Conservation (phyloP, 2,113 vertebrate species). For the Fregata magnificens region DNA sequence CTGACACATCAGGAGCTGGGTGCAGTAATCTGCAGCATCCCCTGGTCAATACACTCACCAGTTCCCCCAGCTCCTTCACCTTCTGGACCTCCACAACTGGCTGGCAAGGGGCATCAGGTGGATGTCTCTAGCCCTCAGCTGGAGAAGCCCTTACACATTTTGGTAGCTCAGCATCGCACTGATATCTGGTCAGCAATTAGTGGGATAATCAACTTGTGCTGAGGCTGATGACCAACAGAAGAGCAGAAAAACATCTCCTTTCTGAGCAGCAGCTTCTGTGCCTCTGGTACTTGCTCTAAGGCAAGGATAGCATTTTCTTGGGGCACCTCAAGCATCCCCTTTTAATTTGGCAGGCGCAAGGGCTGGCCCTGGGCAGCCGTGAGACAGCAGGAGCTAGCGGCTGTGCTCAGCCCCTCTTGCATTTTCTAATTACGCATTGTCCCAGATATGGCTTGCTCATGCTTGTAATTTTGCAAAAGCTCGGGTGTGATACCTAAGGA, state of each 20-base stretch:
- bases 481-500: not conserved
- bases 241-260: not conserved
- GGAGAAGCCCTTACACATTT: not conserved
- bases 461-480: not conserved
- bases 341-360: not conserved
- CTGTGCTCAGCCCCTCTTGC: not conserved
- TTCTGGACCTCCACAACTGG: not conserved
- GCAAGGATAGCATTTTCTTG: not conserved
- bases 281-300: too few species aligned
- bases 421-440: not conserved
- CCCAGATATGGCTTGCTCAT: not conserved
- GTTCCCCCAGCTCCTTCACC: not conserved
- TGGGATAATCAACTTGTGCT: not conserved
- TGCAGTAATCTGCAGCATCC: not conserved
- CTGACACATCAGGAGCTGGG: rapidly evolving
- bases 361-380: not conserved
- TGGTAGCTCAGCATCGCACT: not conserved
- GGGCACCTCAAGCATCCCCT: not conserved
- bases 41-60: rapidly evolving
- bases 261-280: not conserved
- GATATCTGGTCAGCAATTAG: not conserved
- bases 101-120: not conserved
- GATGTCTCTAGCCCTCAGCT: not conserved
- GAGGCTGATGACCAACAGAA: not conserved
- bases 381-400: not conserved